These are phyloP conservation scores for Lepidurus arcticus DNA, from an alignment of 1,140 invertebrate species.

Conservation along the genomic window DNA sequence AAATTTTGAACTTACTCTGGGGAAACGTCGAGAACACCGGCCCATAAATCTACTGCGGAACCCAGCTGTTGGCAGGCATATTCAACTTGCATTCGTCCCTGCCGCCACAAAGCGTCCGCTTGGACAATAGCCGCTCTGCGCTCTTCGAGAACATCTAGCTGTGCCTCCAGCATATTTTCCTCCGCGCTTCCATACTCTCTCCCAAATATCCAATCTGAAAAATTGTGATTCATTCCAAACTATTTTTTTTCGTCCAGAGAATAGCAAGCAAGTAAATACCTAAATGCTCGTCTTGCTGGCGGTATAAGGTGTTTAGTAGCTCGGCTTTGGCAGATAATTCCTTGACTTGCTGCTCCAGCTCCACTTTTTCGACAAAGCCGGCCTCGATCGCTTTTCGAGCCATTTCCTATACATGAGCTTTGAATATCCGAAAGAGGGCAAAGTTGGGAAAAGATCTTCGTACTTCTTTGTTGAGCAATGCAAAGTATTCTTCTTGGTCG, in stretches of 20 bases:
- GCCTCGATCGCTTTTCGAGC: conserved; percentile 44
- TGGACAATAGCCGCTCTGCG: conserved; percentile 49
- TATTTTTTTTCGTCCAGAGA: background rate
- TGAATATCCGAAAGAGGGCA: background rate
- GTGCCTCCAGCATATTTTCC: conserved; percentile 51
- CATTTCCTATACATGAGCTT: conserved; percentile 40
- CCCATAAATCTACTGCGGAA: conserved; percentile 49
- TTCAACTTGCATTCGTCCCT: conserved; percentile 49
- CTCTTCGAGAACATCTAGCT: conserved; percentile 49
- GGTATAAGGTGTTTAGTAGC: conserved; percentile 46
- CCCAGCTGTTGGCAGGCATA: conserved; percentile 50
- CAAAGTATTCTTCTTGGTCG: conserved; percentile 50
- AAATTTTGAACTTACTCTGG: conserved; percentile 41
- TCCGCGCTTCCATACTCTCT: conserved; percentile 50
- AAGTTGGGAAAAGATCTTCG: background rate
- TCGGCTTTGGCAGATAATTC: conserved; percentile 44
- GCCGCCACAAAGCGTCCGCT: conserved; percentile 47
- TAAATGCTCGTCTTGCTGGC: conserved; percentile 49
- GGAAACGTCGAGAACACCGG: conserved; percentile 44
- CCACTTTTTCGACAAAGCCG: conserved; percentile 40
- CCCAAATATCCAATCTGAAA: conserved; percentile 50
- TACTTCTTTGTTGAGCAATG: conserved; percentile 48
- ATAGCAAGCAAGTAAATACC: conserved; percentile 40
- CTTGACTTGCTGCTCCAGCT: conserved; percentile 43
- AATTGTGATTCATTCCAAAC: background rate